phyloP scores from a whole-genome alignment of 2,888 invertebrate species.

The Mythimna lalbum region DNA sequence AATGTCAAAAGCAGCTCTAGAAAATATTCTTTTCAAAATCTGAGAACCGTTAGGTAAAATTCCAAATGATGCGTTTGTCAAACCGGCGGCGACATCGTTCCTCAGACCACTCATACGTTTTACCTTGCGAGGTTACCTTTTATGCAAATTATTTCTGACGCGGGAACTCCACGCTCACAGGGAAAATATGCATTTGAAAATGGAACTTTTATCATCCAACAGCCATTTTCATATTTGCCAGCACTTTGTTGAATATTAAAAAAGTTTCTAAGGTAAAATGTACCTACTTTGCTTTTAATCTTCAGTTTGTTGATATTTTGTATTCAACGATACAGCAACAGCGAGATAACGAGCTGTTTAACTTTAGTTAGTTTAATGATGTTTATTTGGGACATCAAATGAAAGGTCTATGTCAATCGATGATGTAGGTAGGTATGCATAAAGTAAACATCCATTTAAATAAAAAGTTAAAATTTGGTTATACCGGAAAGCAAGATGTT shows the following conservation, averaged over 20 bases:
- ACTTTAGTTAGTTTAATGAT: slow-evolving; percentile 19
- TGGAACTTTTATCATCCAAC: slow-evolving; percentile 13
- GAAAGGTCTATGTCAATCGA: slow-evolving; percentile 31
- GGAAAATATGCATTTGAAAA: slow-evolving; percentile 35
- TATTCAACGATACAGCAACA: slow-evolving; percentile 4
- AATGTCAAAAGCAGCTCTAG: not conserved
- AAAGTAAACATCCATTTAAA: slow-evolving; percentile 23
- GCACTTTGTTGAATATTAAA: slow-evolving; percentile 41
- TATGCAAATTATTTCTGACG: slow-evolving; percentile 28
- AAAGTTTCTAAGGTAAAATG: slow-evolving; percentile 10
- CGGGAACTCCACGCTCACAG: slow-evolving; percentile 15
- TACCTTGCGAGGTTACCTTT: slow-evolving; percentile 18
- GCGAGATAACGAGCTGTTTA: slow-evolving; percentile 26
- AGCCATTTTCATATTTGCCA: slow-evolving; percentile 12
- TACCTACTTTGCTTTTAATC: not conserved
- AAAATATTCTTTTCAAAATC: slow-evolving; percentile 1
- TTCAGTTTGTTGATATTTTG: slow-evolving; percentile 24
- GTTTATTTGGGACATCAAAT: slow-evolving; percentile 32
- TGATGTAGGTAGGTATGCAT: slow-evolving; percentile 1
- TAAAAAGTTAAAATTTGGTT: slow-evolving; percentile 13
- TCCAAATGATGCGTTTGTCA: slow-evolving; percentile 8
- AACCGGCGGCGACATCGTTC: not conserved
- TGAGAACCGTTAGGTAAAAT: not conserved
- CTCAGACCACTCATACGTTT: slow-evolving; percentile 13
- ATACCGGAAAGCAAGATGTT: slow-evolving; percentile 48